Evolutionary conservation across 2,797 vertebrate species (phyloP).

Genomic region (Acrocephalus scirpaceus): DNA sequence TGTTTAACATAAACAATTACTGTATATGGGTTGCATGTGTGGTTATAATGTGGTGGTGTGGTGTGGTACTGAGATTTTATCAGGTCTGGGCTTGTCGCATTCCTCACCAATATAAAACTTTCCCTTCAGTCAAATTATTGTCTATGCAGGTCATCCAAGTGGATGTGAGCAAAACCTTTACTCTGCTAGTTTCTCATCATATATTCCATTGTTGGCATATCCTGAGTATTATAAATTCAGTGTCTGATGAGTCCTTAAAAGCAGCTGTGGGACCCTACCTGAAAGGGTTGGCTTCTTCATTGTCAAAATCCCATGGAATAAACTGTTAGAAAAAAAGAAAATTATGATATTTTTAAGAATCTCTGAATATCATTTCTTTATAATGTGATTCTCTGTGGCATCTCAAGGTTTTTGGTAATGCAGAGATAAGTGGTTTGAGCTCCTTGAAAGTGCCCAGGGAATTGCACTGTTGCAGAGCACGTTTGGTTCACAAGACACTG

Average conservation of each 20-base stretch:
- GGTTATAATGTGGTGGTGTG: neutral
- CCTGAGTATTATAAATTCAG: neutral
- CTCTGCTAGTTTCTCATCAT: neutral
- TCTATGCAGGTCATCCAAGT: neutral
- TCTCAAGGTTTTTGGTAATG: neutral
- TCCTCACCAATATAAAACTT: conserved; percentile 26
- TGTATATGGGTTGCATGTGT: conserved; percentile 17
- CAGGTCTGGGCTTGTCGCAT: neutral
- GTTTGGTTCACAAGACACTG: neutral
- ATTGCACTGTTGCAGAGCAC: neutral
- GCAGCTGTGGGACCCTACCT: neutral
- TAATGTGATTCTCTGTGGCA: neutral
- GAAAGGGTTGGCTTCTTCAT: neutral
- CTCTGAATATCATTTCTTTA: neutral
- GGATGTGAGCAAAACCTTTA: conserved; percentile 3
- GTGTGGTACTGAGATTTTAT: conserved; percentile 22
- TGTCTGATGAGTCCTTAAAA: neutral
- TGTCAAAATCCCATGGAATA: neutral
- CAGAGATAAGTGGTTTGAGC: neutral
- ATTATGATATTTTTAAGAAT: neutral
- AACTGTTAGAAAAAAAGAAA: neutral
- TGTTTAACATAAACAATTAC: conserved; percentile 30
- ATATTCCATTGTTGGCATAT: neutral
- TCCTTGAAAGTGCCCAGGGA: neutral
- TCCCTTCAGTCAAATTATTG: neutral